Base-by-base conservation (phyloP, 2,113 vertebrate genomes). In the Plotosus lineatus region DNA sequence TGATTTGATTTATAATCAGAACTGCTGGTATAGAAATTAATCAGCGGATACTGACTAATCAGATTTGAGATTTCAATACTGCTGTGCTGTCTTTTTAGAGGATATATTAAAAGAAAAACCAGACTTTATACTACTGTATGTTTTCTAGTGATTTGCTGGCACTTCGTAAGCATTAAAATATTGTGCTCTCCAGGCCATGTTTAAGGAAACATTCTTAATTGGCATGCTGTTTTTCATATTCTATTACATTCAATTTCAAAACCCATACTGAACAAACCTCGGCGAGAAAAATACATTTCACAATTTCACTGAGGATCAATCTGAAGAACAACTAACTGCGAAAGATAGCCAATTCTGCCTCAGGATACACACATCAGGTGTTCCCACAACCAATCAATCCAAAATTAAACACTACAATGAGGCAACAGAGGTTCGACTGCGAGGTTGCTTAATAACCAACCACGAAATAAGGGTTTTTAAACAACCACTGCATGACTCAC, bases 401-500 rank as follows among this genome's bases (percentile, higher is more conserved):
- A 31, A 42, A 28, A 56, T 69, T 21, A 58, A 46, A 56, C 65
- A 33, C 65, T 44, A 15, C 58, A 73, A 31, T 1, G 21, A 75
- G 23, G 28, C n/a, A 46, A 28, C 8, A 15, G 28, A 65, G 21
- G n/a, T 50, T 75, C 17, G 15, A 8, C 15, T 51, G 3, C 9
- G 26, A 72, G 21, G 15, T 21, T 75, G 36, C n/a, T 21, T 46
- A 42, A 56, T 68, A 76, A 53, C 23, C 38, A 68, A 74, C 26
- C 21, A 60, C 8, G 21, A 74, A 61, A 50, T 58, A 40, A 46
- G 21, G 40, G 48, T 31, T 48, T 80, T 80, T 80, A 74, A 61
- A 74, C 73, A 82, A 68, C 60, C 73, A 46, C 28, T 58, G 33
- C 38, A 77, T 77, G 63, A 44, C 61, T 82, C 51, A 50, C 40